Evolutionary conservation across 2,888 invertebrate species (phyloP), one percentile per base, ranked within the genome.

Genomic region (Caenorhabditis sinica): DNA sequence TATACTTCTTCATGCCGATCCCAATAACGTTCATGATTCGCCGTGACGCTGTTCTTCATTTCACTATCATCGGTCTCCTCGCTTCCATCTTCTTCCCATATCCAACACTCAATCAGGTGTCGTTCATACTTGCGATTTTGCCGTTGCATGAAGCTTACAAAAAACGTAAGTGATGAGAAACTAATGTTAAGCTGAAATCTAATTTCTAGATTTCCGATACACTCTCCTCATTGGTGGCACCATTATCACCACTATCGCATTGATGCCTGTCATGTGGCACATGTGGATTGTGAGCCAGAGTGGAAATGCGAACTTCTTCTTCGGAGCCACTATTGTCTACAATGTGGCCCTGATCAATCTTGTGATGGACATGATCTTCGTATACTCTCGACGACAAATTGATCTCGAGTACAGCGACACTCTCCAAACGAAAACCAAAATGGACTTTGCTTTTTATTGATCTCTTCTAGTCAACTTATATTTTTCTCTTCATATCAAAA

Each of bases 281-380:
- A 95, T 99, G 53, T 99, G 99, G 99, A 97, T 99, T 89, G 97
- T 97, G 93, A 96, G 96, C 13, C 96, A 98, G 53, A 97, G 98
- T 56, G 99, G 98, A 8, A 99, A 99, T 94, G 98, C 99, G 0
- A 99, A 99, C 94, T 99, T 99, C 94, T 99, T 97, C 94, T 99
- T 99, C 94, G 98, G 97, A 45, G 96, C 97, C 0, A 97, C 98
- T 0, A 94, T 99, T 28, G 96, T 96, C 0, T 97, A 97, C 94
- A 96, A 96, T 25, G 96, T 96, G 65, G 97, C 97, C 76, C 96
- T 96, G 49, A 86, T 88, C 40, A 82, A 86, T 65, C 30, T 88
- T 4, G 65, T 86, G 40, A 83, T 86, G 77, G 87, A 88, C 53
- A 75, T 88, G 45, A 69, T 88, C 1, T 86, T 86, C 68, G 87